Base-by-base conservation (phyloP, 92 coral and sea anemone genomes). In the Actinostola sp. region DNA sequence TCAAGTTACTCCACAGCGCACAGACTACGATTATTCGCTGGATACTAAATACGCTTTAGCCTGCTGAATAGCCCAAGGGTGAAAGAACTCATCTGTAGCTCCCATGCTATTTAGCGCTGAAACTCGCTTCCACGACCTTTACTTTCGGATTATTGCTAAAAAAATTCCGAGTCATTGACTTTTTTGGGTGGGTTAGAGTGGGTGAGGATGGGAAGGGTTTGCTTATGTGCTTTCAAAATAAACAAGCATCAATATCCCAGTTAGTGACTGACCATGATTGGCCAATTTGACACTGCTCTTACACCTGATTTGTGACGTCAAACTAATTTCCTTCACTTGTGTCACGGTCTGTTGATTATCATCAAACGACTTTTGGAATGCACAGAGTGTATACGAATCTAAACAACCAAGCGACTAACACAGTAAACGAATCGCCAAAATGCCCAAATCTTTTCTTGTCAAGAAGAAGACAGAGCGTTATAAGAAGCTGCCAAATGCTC, bases 401-500 rank as follows among this genome's bases (percentile, higher is more conserved):
- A 50, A 68, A 68, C 74, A 68, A 50, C 49, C n/a, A 14, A 50
- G 30, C 29, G 61, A 68, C 43, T 49, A 24, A 34, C 33, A 33
- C 79, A 62, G 59, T 48, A 24, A 16, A 43, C 56, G 44, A 43
- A 42, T 17, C 65, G 8, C 30, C 70, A 88, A 50, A 35, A 92
- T 92, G 97, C 97, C 97, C 1, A 86, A 75, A 67, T 92, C 97
- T 21, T 92, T 92, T 61, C 80, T 92, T 17, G 81, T 92, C 57
- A 92, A 92, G 88, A 92, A 88, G 80, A 92, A 66, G 65, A 73
- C 71, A 0, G 83, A 86, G 71, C 76, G 70, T 33, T 38, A 79
- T 27, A 55, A 32, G 73, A 81, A 59, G 67, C 50, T 63, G 58
- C 45, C 72, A 8, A 38, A 23, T 24, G 44, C 76, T 50, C 49